phyloP scores from a whole-genome alignment of 2,113 vertebrate species.

The Passerina amoena region DNA sequence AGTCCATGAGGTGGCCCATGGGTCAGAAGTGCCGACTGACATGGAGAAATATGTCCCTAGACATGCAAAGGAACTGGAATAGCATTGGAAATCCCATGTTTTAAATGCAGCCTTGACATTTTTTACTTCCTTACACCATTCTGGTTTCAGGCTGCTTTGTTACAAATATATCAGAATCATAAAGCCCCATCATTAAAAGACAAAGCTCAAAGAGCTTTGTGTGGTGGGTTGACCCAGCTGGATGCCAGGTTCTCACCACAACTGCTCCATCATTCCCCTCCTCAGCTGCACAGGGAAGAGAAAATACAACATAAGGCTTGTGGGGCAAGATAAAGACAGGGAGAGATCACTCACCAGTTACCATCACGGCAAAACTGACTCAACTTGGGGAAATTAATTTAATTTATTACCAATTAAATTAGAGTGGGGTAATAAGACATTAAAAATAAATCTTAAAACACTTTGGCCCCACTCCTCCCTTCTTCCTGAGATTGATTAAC shows the following conservation, averaged over 20 bases:
- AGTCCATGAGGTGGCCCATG: rapidly evolving
- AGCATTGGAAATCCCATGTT: background rate
- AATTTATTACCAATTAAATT: background rate
- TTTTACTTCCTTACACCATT: background rate
- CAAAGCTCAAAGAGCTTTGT: background rate
- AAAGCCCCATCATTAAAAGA: background rate
- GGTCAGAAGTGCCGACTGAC: background rate
- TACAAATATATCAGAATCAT: background rate
- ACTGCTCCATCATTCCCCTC: background rate
- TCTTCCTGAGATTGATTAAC: background rate
- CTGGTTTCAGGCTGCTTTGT: background rate
- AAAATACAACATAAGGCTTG: background rate
- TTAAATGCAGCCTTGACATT: background rate
- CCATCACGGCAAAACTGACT: rapidly evolving
- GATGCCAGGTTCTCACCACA: background rate
- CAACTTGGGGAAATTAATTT: background rate
- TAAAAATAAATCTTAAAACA: background rate
- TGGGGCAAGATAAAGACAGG: background rate
- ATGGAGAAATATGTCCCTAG: background rate
- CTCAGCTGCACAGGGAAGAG: background rate
- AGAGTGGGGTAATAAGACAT: background rate
- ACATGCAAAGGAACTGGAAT: rapidly evolving
- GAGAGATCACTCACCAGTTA: background rate
- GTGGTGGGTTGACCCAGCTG: background rate
- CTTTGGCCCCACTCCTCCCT: rapidly evolving